phyloP scores from a whole-genome alignment of 2,888 invertebrate species.

The Galerucella nymphaeae region DNA sequence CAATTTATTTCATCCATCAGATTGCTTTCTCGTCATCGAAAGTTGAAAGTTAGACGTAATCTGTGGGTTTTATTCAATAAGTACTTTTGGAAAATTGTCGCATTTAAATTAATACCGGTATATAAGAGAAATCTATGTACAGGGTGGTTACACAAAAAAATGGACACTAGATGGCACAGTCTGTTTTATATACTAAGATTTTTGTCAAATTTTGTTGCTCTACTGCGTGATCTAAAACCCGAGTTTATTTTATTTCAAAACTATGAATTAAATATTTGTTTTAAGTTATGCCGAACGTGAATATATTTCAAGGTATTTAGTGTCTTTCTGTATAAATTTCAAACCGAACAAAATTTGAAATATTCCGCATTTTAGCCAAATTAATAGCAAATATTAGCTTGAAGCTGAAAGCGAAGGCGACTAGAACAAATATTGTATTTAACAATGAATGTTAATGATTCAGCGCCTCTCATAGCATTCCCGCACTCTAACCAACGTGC shows the following conservation, averaged over 20 bases:
- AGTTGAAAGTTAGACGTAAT: conserved; percentile 50
- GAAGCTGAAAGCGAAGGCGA: conserved; percentile 57
- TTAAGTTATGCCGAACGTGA: neutral
- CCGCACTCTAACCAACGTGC: conserved; percentile 54
- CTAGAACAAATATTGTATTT: conserved; percentile 58
- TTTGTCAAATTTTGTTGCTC: too few relatives aligned
- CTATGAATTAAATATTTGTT: neutral
- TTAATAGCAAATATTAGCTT: conserved; percentile 60
- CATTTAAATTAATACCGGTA: too few relatives aligned
- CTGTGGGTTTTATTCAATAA: conserved; percentile 6
- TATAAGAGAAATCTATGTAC: neutral
- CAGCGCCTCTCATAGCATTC: conserved; percentile 50
- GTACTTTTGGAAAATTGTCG: conserved; percentile 9
- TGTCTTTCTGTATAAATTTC: conserved; percentile 45
- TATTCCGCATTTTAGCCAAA: conserved; percentile 57
- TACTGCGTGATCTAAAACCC: too few relatives aligned
- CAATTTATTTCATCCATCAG: conserved; percentile 56
- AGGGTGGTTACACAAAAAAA: too few relatives aligned
- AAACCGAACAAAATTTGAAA: conserved; percentile 50
- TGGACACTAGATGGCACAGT: too few relatives aligned
- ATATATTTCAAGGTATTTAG: neutral
- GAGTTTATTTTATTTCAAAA: too few relatives aligned
- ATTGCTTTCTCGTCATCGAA: conserved; percentile 35
- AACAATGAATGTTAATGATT: conserved; percentile 60
- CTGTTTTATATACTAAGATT: too few relatives aligned